A percentile compares a stretch with the other conserved stretches of the same genome.
Evolutionary conservation across 1,140 invertebrate species (phyloP).

Genomic region (Drosophila lowei): DNA sequence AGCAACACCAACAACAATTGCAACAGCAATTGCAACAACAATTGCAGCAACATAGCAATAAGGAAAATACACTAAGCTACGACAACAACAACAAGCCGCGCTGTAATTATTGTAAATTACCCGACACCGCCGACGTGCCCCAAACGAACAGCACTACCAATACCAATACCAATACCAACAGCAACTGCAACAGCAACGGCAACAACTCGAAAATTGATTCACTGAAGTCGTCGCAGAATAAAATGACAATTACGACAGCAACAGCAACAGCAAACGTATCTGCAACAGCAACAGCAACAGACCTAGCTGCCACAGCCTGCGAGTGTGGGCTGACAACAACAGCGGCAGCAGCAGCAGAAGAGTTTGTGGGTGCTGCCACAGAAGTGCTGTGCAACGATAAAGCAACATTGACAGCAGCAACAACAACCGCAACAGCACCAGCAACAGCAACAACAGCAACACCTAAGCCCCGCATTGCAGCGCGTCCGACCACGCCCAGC

Average conservation of each 20-base stretch:
- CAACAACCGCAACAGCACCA: slow-evolving; percentile 22
- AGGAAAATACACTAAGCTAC: slow-evolving; percentile 76
- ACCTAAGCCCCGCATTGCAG: slow-evolving; percentile 72
- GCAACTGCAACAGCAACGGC: slow-evolving; percentile 38
- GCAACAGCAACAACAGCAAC: slow-evolving; percentile 43
- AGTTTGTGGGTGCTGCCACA: slow-evolving; percentile 78
- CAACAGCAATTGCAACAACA: slow-evolving; percentile 51
- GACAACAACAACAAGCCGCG: slow-evolving; percentile 61
- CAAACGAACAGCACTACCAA: slow-evolving; percentile 69
- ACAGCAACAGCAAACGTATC: slow-evolving; percentile 43
- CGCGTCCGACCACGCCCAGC: slow-evolving; percentile 79
- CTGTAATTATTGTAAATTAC: slow-evolving; percentile 82
- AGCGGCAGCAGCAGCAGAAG: slow-evolving; percentile 36
- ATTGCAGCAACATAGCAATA: slow-evolving; percentile 71
- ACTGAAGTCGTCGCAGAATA: slow-evolving; percentile 70
- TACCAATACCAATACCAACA: slow-evolving; percentile 54
- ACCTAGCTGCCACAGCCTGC: slow-evolving; percentile 39
- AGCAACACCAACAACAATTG: slow-evolving; percentile 34
- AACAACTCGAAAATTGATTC: slow-evolving; percentile 67
- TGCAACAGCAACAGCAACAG: slow-evolving; percentile 43
- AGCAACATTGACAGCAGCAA: slow-evolving; percentile 69
- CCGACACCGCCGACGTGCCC: slow-evolving; percentile 69
- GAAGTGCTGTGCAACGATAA: slow-evolving; percentile 76
- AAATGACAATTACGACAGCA: slow-evolving; percentile 78
- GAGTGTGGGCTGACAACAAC: slow-evolving; percentile 71